Evolutionary conservation across 2,888 invertebrate species (phyloP).

Genomic region (Euplexia lucipara): DNA sequence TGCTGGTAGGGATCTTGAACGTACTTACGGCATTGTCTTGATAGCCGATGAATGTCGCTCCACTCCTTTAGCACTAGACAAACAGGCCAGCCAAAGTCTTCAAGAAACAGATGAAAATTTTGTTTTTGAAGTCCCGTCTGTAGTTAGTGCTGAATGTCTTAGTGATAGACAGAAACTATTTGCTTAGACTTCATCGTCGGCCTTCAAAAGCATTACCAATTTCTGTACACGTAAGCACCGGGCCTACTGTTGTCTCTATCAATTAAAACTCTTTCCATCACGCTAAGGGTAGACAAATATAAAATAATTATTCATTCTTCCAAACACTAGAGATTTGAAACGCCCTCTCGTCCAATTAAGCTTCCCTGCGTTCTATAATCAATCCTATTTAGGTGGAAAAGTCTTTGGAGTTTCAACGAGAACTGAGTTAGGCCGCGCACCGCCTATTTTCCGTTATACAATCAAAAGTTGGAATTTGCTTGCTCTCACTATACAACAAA

Average conservation of each 20-base stretch:
- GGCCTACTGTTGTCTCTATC: constrained; percentile 7
- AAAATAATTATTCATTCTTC: constrained; percentile 61
- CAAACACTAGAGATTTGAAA: constrained; percentile 48
- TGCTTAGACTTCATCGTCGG: not conserved
- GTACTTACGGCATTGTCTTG: no score
- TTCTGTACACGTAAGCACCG: constrained; percentile 14
- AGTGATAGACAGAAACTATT: no score
- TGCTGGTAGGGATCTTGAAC: no score
- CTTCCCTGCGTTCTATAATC: constrained; percentile 65
- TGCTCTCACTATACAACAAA: constrained; percentile 56
- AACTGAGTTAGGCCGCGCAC: constrained; percentile 46
- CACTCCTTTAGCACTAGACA: no score
- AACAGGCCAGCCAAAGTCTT: no score
- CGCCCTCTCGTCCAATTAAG: constrained; percentile 68
- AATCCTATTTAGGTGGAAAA: constrained; percentile 65
- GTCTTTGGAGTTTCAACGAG: constrained; percentile 66
- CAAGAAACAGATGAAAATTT: no score
- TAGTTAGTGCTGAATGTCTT: no score
- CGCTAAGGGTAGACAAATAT: constrained; percentile 49
- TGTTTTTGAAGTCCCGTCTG: no score
- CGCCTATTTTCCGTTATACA: constrained; percentile 54
- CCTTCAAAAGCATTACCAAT: constrained; percentile 21
- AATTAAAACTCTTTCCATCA: constrained; percentile 35
- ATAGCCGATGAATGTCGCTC: no score
- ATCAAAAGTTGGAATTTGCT: constrained; percentile 57